Evolutionary conservation across 2,113 vertebrate species (phyloP), one percentile per base, ranked within the genome.

Genomic region (Seriola rivoliana): DNA sequence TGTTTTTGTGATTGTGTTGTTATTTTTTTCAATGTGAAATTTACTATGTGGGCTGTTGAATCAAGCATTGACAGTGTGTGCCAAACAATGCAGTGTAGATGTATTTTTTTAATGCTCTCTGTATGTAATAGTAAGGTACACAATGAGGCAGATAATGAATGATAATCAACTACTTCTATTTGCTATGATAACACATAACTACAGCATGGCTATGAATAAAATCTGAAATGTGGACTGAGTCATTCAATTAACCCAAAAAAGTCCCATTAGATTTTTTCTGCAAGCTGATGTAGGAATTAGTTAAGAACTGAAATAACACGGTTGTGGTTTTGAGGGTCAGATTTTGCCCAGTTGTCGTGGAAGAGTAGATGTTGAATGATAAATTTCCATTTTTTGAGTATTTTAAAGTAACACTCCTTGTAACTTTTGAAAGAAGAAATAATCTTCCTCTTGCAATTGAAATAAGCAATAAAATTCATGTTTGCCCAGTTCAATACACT

Each of bases 11-110:
- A 69, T 3, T 40, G 48, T 72, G 75, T 55, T 44, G 25, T 40
- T 50, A 14, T 70, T 80, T 84, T 84, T 55, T 62, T 54, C 29
- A 23, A 25, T 62, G 32, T 5, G 4, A 60, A 14, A 69, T 54
- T 14, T 40, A 59, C 5, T 23, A n/a, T 52, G 12, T 25, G 12
- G n/a, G 46, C 25, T 67, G 73, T 73, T 62, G 29, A 69, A 55
- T 55, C 14, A 62, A 42, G 40, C 40, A 42, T 67, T 63, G 19
- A 21, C 12, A 19, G 11, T 1, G 8, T 21, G 2, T 77, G 9
- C 14, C 38, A 74, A 65, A 23, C 62, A 44, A 55, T 17, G 46
- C 21, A 55, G 13, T 48, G 25, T 58, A 11, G 17, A 71, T 32
- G 54, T 44, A 70, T 42, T 80, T 29, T 71, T 55, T 48, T 21